Conservation (phyloP, 2,888 invertebrate genomes). For the Sclerodermus sp. region DNA sequence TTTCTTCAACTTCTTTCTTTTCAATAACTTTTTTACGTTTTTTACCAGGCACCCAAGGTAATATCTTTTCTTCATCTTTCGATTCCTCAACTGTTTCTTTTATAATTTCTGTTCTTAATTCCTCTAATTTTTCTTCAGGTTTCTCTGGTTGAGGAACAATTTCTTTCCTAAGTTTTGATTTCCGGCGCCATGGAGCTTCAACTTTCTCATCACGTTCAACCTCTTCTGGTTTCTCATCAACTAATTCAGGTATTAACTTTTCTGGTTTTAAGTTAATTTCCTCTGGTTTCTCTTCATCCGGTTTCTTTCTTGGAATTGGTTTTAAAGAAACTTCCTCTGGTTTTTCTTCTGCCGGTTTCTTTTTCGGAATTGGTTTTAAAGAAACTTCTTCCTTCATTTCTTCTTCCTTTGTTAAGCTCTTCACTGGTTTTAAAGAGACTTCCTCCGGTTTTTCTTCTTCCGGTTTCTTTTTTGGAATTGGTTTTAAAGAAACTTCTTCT, state of each 20-base stretch:
- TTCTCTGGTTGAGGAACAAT: conserved; percentile 12
- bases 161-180: conserved; percentile 20
- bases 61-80: conserved; percentile 25
- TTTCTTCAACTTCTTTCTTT: conserved; percentile 23
- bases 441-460: conserved; percentile 30
- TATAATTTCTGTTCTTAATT: conserved; percentile 15
- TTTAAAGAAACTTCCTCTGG: conserved; percentile 33
- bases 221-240: conserved; percentile 29
- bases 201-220: conserved; percentile 51
- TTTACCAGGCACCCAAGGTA: conserved; percentile 17
- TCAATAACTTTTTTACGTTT: conserved; percentile 25
- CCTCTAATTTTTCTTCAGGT: conserved; percentile 51
- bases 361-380: conserved; percentile 30
- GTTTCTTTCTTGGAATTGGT: conserved; percentile 21
- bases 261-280: conserved; percentile 40
- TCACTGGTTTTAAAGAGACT: conserved; percentile 40
- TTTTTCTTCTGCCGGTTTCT: conserved; percentile 18
- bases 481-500: conserved; percentile 41
- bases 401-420: conserved; percentile 27
- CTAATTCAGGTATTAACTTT: conserved; percentile 35
- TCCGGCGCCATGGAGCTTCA: conserved; percentile 41
- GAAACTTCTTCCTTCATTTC: conserved; percentile 32
- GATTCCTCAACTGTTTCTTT: conserved; percentile 21
- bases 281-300: conserved; percentile 40
- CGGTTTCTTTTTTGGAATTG: conserved; percentile 10